Percentiles rank a stretch among this genome's conserved stretches.
Conservation (phyloP, 2,888 invertebrate genomes). For the Leptura quadrifasciata region DNA sequence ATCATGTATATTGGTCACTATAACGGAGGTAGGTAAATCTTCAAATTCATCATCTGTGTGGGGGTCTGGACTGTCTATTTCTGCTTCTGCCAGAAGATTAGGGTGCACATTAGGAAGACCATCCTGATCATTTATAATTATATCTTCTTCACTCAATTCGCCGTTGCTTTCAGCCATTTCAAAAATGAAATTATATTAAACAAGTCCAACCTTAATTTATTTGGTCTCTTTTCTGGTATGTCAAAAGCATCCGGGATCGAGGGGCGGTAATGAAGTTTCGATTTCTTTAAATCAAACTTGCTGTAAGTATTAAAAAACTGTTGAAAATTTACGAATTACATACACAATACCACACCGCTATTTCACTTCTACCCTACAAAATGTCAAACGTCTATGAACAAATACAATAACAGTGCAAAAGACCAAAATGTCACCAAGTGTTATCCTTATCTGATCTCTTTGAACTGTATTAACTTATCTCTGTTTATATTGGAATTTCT, state of each 20-base stretch:
- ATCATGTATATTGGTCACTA: conserved; percentile 91
- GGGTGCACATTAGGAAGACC: conserved; percentile 91
- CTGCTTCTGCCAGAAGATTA: conserved; percentile 82
- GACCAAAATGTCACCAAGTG: background rate
- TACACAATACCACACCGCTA: conserved; percentile 14
- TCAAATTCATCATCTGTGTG: conserved; percentile 84
- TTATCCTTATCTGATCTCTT: background rate
- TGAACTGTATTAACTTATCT: background rate
- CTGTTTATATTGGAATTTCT: background rate
- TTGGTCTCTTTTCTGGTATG: background rate
- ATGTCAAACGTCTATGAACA: conserved; percentile 8
- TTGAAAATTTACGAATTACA: conserved; percentile 1
- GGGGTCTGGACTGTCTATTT: conserved; percentile 80
- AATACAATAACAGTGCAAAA: background rate
- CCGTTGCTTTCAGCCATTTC: conserved; percentile 68
- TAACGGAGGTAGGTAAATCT: conserved; percentile 90
- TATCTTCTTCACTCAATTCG: conserved; percentile 78
- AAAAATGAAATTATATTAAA: conserved; percentile 24
- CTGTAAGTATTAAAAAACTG: background rate
- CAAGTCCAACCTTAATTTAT: background rate
- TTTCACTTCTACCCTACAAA: conserved; percentile 19
- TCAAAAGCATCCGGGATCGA: background rate
- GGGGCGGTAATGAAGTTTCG: background rate
- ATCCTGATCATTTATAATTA: conserved; percentile 90
- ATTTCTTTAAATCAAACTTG: background rate